These are phyloP conservation scores for Argyresthia goedartella DNA, from an alignment of 2,888 invertebrate species.

Conservation along the genomic window DNA sequence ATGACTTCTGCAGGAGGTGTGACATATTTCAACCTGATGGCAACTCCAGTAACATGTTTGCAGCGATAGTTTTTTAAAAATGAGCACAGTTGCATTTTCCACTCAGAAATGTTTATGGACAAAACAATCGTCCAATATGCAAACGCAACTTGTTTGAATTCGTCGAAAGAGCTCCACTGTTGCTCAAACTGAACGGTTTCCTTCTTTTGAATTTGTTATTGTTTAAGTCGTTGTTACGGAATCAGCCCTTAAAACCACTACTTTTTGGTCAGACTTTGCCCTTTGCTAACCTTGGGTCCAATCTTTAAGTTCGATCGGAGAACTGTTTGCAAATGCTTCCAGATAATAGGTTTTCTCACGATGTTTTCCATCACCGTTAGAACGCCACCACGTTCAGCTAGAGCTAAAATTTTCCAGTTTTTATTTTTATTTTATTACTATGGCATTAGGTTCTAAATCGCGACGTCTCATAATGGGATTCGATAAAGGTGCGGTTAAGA, in stretches of 20 bases:
- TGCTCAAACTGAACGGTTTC: slow-evolving; percentile 3
- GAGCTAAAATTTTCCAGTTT: no score
- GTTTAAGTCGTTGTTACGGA: not conserved
- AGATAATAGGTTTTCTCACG: no score
- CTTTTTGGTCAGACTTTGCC: slow-evolving; percentile 13
- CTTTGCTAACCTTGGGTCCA: slow-evolving; percentile 16
- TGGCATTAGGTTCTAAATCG: no score
- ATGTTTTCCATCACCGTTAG: no score
- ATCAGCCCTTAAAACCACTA: slow-evolving; percentile 8
- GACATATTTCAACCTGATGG: slow-evolving; percentile 8
- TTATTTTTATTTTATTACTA: no score
- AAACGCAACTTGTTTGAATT: slow-evolving; percentile 12
- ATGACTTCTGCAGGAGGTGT: slow-evolving; percentile 7
- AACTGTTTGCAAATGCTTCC: not conserved
- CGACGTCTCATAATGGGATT: no score
- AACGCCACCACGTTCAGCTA: no score
- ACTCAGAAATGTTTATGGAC: slow-evolving; percentile 4
- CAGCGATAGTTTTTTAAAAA: slow-evolving; percentile 14
- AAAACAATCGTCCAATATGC: slow-evolving; percentile 12
- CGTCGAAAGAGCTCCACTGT: slow-evolving; percentile 12
- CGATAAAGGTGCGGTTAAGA: no score
- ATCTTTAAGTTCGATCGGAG: slow-evolving; percentile 9
- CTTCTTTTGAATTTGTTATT: slow-evolving; percentile 10
- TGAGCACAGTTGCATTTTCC: slow-evolving; percentile 12
- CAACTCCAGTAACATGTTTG: slow-evolving; percentile 11